Evolutionary conservation across 2,888 invertebrate genomes (phyloP).

Genomic region (Acanthosepion pharaonis): DNA sequence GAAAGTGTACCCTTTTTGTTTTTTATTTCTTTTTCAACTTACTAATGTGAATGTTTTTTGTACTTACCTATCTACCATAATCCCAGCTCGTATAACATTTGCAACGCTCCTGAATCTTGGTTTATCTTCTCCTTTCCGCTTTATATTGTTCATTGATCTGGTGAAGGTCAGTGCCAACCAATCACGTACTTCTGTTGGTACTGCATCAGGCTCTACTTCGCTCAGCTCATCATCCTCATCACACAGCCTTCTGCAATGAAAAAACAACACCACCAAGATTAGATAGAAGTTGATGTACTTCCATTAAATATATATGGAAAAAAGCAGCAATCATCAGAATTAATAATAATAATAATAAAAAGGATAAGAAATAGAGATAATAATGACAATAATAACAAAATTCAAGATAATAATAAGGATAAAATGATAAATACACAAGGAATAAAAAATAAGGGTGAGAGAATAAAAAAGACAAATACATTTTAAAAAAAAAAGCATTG

Average conservation of each 20-base stretch:
- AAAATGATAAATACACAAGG: no score
- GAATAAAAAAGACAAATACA: no score
- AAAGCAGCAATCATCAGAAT: neutral
- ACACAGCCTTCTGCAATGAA: conserved; percentile 70
- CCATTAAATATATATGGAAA: neutral
- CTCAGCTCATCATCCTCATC: conserved; percentile 94
- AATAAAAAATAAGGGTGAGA: no score
- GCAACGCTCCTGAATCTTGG: conserved; percentile 93
- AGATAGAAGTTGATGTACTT: neutral
- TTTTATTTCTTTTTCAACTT: neutral
- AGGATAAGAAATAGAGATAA: neutral
- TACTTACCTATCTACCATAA: conserved; percentile 87
- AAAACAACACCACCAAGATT: conserved; percentile 24
- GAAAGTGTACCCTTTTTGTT: neutral
- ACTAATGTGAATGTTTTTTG: neutral
- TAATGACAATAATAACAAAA: no score
- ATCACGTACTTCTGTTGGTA: conserved; percentile 95
- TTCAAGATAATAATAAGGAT: no score
- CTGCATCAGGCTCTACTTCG: conserved; percentile 96
- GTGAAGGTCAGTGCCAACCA: conserved; percentile 98
- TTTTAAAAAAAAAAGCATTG: no score
- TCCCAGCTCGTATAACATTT: conserved; percentile 95
- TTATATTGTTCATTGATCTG: conserved; percentile 77
- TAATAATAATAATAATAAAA: neutral
- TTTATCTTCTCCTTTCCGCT: conserved; percentile 78